Evolutionary conservation across 2,888 invertebrate genomes (phyloP).

Genomic region (Nebria salina): DNA sequence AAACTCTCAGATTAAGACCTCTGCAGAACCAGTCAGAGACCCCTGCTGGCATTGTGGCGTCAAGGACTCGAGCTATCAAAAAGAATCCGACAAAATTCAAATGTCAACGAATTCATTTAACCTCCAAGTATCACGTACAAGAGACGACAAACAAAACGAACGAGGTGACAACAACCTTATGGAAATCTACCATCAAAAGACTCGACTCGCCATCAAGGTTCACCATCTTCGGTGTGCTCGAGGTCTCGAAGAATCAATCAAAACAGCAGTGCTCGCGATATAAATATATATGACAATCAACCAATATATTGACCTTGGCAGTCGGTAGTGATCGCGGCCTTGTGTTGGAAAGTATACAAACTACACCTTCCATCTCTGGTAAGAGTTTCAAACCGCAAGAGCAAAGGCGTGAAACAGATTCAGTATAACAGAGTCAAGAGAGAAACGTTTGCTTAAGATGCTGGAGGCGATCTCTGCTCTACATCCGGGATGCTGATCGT

Average conservation of each 20-base stretch:
- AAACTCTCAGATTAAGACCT: not conserved
- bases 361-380: not conserved
- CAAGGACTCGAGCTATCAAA: not conserved
- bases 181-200: not conserved
- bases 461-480: constrained; percentile 19
- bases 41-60: not conserved
- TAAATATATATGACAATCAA: not conserved
- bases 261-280: not conserved
- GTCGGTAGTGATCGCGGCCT: constrained; percentile 20
- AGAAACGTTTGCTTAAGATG: constrained; percentile 26
- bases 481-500: constrained; percentile 28
- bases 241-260: constrained; percentile 6
- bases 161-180: not conserved
- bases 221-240: not conserved
- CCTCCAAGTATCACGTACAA: constrained; percentile 11
- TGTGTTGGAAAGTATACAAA: constrained; percentile 23
- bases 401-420: constrained; percentile 2
- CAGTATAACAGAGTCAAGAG: constrained; percentile 13
- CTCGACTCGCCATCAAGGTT: not conserved
- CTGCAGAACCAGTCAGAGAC: not conserved
- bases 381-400: not conserved
- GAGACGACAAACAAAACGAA: not conserved
- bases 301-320: constrained; percentile 26
- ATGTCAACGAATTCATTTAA: constrained; percentile 19
- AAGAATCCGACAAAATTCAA: constrained; percentile 5